Percentiles rank a stretch among this genome's conserved stretches.
phyloP scores from a whole-genome alignment of 2,797 vertebrate genomes.

The Harpagifer antarcticus region DNA sequence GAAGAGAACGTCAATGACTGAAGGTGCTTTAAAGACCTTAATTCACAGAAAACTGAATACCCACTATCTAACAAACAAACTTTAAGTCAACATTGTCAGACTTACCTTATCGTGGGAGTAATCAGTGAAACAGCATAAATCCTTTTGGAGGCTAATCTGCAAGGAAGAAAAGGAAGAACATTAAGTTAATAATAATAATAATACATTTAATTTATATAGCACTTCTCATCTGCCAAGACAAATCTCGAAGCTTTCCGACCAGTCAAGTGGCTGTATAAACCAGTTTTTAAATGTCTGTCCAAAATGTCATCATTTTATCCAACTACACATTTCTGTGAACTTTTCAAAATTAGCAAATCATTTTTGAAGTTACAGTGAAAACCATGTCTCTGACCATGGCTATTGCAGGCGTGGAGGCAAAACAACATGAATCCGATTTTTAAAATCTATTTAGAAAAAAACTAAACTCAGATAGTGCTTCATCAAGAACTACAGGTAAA shows the following conservation, averaged over 20 bases:
- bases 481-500: too few species aligned
- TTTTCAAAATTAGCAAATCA: too few species aligned
- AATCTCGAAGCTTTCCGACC: too few species aligned
- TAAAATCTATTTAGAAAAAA: background rate
- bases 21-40: background rate
- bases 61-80: background rate
- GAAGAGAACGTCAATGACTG: background rate
- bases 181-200: background rate
- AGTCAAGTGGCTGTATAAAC: too few species aligned
- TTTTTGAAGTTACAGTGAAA: too few species aligned
- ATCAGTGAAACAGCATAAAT: slow-evolving; percentile 91
- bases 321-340: too few species aligned
- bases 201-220: too few species aligned
- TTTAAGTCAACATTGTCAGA: background rate
- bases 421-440: background rate
- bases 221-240: too few species aligned
- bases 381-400: too few species aligned
- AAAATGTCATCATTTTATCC: too few species aligned
- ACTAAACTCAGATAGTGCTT: background rate
- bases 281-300: too few species aligned
- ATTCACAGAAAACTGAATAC: background rate
- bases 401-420: too few species aligned
- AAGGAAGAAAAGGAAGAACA: slow-evolving; percentile 25
- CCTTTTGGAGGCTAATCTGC: slow-evolving; percentile 87
- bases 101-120: slow-evolving; percentile 93